Evolutionary conservation across 37 sponge, comb jelly and placozoan species (phyloP).

Genomic region (Geodia barretti): DNA sequence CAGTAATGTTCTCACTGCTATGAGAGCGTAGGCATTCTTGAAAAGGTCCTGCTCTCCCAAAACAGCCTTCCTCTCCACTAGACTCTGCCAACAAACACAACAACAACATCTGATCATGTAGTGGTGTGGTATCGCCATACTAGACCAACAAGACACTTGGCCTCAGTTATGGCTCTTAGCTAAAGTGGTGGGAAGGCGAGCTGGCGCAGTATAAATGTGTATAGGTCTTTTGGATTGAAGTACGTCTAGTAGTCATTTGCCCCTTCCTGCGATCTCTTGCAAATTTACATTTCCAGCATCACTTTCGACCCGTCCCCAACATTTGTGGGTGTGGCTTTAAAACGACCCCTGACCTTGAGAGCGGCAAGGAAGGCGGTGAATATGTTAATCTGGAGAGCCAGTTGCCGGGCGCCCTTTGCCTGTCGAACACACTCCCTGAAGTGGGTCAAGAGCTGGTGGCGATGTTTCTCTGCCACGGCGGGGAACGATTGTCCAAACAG

Average conservation of each 20-base stretch:
- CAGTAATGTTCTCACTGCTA: conserved; percentile 27
- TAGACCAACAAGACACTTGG: not conserved
- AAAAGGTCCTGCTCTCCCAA: conserved; percentile 68
- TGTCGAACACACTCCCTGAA: conserved; percentile 83
- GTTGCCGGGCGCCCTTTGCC: conserved; percentile 82
- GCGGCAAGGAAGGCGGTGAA: conserved; percentile 93
- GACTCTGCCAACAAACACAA: conserved; percentile 16
- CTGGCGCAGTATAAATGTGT: not conserved
- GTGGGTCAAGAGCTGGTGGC: conserved; percentile 89
- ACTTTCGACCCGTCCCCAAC: not conserved
- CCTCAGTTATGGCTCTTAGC: not conserved
- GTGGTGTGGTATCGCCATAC: not conserved
- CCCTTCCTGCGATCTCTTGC: too few species aligned
- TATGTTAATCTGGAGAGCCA: conserved; percentile 92
- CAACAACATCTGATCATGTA: too few species aligned
- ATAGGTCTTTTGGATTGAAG: too few species aligned
- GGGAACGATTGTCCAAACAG: conserved; percentile 97
- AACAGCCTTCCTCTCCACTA: conserved; percentile 54
- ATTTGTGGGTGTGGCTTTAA: too few species aligned
- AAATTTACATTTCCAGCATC: not conserved
- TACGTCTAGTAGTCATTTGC: too few species aligned
- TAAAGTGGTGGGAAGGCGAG: not conserved
- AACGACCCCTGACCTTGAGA: conserved; percentile 78
- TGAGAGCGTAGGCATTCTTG: conserved; percentile 64
- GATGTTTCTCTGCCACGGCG: conserved; percentile 84